A percentile compares a stretch with the other conserved stretches of the same genome.
Evolutionary conservation across 2,113 vertebrate genomes (phyloP).

Genomic region (Varanus komodoensis): DNA sequence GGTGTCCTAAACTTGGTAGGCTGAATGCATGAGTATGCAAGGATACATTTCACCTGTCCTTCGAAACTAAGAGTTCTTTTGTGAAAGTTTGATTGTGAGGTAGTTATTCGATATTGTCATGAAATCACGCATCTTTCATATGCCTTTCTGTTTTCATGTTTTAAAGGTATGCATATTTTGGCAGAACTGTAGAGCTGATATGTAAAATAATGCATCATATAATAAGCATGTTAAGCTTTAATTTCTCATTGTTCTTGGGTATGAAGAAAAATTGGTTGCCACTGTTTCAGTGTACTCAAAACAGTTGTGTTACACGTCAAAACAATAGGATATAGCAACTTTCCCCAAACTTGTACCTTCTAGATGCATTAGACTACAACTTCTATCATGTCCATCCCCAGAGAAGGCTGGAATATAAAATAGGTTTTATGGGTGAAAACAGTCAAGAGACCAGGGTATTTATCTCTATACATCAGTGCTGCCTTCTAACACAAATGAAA

Average conservation of each 20-base stretch:
- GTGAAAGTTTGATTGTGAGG: not conserved
- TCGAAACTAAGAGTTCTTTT: not conserved
- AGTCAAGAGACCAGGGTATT: not conserved
- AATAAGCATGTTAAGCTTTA: rapidly evolving
- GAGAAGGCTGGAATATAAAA: not conserved
- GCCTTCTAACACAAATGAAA: not conserved
- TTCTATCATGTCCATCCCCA: too few species aligned
- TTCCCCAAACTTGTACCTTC: not conserved
- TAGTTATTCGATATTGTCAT: not conserved
- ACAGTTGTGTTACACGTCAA: not conserved
- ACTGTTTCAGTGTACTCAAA: not conserved
- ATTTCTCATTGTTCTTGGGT: not conserved
- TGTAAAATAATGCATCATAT: not conserved
- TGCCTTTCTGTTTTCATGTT: not conserved
- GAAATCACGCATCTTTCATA: not conserved
- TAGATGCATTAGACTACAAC: too few species aligned
- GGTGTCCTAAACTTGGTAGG: not conserved
- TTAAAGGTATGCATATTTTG: not conserved
- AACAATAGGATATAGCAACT: not conserved
- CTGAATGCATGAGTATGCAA: not conserved
- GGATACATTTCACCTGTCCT: not conserved
- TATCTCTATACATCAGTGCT: not conserved
- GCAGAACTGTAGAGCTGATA: not conserved
- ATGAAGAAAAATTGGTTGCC: not conserved
- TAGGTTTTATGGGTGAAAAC: not conserved